A percentile compares a stretch with the other conserved stretches of the same genome.
phyloP scores from a whole-genome alignment of 2,113 vertebrate genomes.

The Spheniscus mendiculus region DNA sequence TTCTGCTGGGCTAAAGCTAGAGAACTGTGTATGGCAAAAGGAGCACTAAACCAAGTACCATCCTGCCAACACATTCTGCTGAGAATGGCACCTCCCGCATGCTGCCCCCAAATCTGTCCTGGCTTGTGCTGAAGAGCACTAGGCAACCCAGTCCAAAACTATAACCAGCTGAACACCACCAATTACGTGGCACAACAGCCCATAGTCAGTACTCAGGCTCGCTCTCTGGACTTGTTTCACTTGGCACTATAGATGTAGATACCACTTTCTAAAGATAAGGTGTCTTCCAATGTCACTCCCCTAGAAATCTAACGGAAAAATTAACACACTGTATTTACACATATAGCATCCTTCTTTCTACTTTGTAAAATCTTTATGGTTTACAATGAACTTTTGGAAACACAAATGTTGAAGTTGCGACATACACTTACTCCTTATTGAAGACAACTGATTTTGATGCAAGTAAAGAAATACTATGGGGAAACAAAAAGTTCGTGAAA shows the following conservation, averaged over 20 bases:
- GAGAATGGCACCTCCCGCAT: background rate
- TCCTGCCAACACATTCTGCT: background rate
- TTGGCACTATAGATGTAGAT: background rate
- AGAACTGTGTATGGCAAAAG: background rate
- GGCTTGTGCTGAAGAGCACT: background rate
- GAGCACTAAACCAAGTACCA: background rate
- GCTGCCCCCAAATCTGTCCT: background rate
- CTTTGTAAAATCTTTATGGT: background rate
- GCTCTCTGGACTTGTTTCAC: background rate
- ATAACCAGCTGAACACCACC: background rate
- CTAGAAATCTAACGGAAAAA: background rate
- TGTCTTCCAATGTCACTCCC: background rate
- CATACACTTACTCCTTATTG: background rate
- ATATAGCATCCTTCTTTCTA: background rate
- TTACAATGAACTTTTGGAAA: background rate
- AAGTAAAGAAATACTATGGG: background rate
- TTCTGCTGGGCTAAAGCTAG: background rate
- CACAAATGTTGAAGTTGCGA: background rate
- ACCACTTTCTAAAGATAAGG: background rate
- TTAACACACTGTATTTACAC: background rate
- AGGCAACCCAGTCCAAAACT: background rate
- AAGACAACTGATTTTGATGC: background rate
- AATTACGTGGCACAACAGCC: background rate
- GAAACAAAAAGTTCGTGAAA: background rate
- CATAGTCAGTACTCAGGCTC: background rate